A percentile compares a stretch with the other conserved stretches of the same genome.
These are phyloP conservation scores for Epizoanthus ramosus DNA, from an alignment of 92 coral and sea anemone genomes.

Conservation along the genomic window DNA sequence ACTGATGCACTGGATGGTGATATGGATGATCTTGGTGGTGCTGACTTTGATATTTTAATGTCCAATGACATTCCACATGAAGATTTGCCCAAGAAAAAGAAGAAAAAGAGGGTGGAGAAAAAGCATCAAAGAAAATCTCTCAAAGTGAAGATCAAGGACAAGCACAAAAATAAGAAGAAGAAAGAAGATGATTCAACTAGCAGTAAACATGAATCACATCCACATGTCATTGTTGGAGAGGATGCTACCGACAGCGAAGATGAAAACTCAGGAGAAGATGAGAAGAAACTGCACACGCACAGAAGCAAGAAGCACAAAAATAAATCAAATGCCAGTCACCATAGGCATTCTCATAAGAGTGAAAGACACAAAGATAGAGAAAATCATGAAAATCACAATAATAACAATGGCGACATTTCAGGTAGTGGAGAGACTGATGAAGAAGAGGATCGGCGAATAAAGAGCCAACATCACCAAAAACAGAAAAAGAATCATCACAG, in stretches of 20 bases:
- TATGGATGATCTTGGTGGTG: conserved; percentile 82
- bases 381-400: neutral
- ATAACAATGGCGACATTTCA: neutral
- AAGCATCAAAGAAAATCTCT: neutral
- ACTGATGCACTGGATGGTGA: conserved; percentile 30
- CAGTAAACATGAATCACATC: conserved; percentile 19
- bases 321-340: neutral
- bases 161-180: neutral
- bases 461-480: conserved; percentile 12
- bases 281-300: conserved; percentile 10
- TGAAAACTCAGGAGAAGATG: conserved; percentile 23
- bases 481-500: conserved; percentile 13
- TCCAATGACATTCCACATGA: conserved; percentile 85
- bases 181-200: conserved; percentile 9
- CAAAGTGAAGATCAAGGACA: conserved; percentile 1
- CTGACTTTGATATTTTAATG: conserved; percentile 91
- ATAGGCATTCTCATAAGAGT: neutral
- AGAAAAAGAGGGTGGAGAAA: conserved; percentile 18
- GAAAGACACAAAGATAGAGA: neutral
- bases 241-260: conserved; percentile 41
- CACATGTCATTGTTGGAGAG: conserved; percentile 62
- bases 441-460: neutral
- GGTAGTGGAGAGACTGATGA: conserved; percentile 24
- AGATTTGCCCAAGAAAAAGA: conserved; percentile 38
- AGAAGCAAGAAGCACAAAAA: conserved; percentile 29